These are phyloP conservation scores for Trematomus loennbergii DNA, from an alignment of 2,113 vertebrate species.

Conservation along the genomic window DNA sequence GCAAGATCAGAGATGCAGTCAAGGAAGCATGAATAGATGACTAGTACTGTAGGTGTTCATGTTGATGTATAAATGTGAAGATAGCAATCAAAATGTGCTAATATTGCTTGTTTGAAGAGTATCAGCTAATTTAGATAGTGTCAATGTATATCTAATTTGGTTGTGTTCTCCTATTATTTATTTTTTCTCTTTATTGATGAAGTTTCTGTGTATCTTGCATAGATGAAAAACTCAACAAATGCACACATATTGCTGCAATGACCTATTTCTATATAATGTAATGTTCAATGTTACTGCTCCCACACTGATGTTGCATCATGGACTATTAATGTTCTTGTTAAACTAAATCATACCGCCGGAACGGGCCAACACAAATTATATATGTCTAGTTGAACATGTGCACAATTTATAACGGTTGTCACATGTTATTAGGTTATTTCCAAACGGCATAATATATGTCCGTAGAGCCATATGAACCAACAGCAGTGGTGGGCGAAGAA, in stretches of 20 bases:
- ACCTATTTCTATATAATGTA: conserved; percentile 24
- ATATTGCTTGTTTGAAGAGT: neutral
- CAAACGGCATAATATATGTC: conserved; percentile 1
- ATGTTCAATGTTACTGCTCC: conserved; percentile 27
- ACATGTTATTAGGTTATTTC: conserved; percentile 5
- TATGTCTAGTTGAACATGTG: conserved; percentile 7
- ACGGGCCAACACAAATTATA: conserved; percentile 7
- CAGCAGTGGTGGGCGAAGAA: neutral
- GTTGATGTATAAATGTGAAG: conserved; percentile 9
- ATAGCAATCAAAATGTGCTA: conserved; percentile 24
- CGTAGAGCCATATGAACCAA: neutral
- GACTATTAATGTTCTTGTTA: conserved; percentile 10
- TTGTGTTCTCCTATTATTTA: neutral
- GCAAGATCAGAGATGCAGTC: no score
- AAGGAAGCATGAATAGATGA: neutral
- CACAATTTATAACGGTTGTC: conserved; percentile 24
- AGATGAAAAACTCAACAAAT: conserved; percentile 6
- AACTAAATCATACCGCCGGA: conserved; percentile 15
- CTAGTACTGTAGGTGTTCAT: neutral
- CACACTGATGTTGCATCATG: conserved; percentile 46
- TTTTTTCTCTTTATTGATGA: neutral
- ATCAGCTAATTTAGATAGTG: conserved; percentile 11
- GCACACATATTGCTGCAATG: neutral
- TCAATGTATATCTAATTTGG: neutral
- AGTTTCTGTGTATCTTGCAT: neutral